phyloP scores from a whole-genome alignment of 1,140 invertebrate genomes.

The Panagrolaimus sp. region DNA sequence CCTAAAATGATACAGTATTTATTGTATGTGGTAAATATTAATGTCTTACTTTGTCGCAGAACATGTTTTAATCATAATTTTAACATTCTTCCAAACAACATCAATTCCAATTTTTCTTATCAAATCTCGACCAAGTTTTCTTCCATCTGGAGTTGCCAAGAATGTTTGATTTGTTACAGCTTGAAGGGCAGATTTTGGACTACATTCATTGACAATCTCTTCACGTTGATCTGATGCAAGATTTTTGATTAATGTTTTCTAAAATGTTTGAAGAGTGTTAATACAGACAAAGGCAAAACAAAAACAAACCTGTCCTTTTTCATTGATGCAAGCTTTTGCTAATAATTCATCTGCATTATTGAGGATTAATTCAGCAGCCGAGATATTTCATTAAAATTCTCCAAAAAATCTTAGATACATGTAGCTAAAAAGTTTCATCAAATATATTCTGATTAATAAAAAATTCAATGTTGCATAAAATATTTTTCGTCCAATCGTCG shows the following conservation, averaged over 20 bases:
- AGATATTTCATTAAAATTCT: too few relatives aligned
- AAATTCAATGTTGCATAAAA: too few relatives aligned
- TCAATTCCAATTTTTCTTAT: neutral
- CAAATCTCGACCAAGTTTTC: neutral
- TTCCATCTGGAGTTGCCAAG: slow-evolving; percentile 1
- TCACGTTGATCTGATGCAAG: neutral
- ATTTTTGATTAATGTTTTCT: slow-evolving; percentile 13
- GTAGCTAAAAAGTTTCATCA: too few relatives aligned
- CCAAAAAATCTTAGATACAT: too few relatives aligned
- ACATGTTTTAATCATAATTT: neutral
- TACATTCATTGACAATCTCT: slow-evolving; percentile 1
- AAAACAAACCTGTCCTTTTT: slow-evolving; percentile 14
- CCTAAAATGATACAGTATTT: neutral
- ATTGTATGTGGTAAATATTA: neutral
- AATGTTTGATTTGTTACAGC: neutral
- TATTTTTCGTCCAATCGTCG: too few relatives aligned
- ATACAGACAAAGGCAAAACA: neutral
- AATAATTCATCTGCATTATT: neutral
- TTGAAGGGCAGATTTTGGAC: neutral
- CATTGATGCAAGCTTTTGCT: neutral
- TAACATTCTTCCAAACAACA: neutral
- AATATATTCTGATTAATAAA: too few relatives aligned
- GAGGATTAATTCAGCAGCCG: neutral
- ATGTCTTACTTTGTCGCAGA: neutral
- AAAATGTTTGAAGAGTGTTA: neutral